Base-by-base conservation (phyloP, 2,113 vertebrate species). In the Tachysurus fulvidraco region DNA sequence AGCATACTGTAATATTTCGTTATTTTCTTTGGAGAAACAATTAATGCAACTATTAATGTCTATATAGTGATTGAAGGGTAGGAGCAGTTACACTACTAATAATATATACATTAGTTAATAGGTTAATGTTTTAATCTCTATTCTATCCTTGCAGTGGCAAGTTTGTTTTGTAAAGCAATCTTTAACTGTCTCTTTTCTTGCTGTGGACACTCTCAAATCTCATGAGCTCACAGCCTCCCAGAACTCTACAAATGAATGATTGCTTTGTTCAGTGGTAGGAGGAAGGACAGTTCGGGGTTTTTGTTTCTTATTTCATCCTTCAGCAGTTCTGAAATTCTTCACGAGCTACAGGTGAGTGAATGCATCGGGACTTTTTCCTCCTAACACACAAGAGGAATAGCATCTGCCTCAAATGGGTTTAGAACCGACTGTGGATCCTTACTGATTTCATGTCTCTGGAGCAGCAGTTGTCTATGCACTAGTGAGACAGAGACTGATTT, bases 271-370 rank as follows among this genome's bases (percentile, higher is more conserved):
- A 41, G 79, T 25, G 2, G 11, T 41, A 25, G 78, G 36, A 64
- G 11, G 21, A 81, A 6, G 57, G 9, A 81, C 57, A 81, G 21
- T 60, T 46, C 5, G 5, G 36, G 19, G 19, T 19, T 62, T 81
- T 44, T 81, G 57, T 80, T 64, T 81, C 19, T 81, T 46, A 41
- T 81, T 81, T 81, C 36, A 81, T 46, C 23, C 36, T 16, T 78
- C 12, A 25, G 36, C 79, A 81, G 19, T 36, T 81, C 36, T 81
- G 59, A 64, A 62, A 59, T 62, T 64, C 36, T 16, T 36, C 14
- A 81, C 4, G 41, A 62, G 11, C 36, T 62, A 60, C 36, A 81
- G 80, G 59, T 81, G 59, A 16, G 21, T 25, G 30, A 64, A 81
- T 44, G 79, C 57, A 81, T 81, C 19, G 44, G 36, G 23, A 46